Conservation (phyloP, 2,888 invertebrate genomes). For the Serripes groenlandicus region DNA sequence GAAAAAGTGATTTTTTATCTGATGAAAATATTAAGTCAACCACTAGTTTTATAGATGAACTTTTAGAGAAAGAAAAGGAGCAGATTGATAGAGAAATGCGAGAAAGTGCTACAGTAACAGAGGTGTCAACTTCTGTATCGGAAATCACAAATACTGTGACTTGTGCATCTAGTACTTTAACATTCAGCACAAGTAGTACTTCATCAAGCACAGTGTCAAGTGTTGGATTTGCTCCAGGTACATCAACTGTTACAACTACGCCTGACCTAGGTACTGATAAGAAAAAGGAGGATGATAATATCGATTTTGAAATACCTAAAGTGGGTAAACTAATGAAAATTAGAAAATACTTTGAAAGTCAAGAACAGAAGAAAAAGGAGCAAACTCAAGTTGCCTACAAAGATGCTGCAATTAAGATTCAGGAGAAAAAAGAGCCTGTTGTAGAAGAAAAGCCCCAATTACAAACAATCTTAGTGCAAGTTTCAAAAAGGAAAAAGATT, state of each 20-base stretch:
- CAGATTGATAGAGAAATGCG: constrained; percentile 60
- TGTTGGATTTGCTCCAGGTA: not conserved
- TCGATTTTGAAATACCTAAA: constrained; percentile 63
- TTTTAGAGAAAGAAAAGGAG: constrained; percentile 57
- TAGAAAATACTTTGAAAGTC: constrained; percentile 63
- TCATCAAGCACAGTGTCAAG: constrained; percentile 18
- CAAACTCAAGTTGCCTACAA: constrained; percentile 31
- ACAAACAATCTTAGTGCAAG: constrained; percentile 59
- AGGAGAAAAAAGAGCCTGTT: constrained; percentile 39
- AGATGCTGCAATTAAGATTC: constrained; percentile 48
- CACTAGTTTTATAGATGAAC: constrained; percentile 51
- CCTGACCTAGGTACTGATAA: not conserved
- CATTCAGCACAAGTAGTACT: constrained; percentile 13
- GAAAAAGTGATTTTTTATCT: constrained; percentile 36
- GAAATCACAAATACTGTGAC: not conserved
- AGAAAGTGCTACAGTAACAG: constrained; percentile 51
- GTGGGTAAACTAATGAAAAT: constrained; percentile 68
- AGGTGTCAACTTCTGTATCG: not conserved
- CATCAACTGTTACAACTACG: constrained; percentile 1
- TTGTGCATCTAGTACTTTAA: constrained; percentile 18
- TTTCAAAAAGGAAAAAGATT: constrained; percentile 63
- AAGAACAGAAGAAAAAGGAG: constrained; percentile 63
- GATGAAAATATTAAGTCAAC: constrained; percentile 47
- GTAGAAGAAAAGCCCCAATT: constrained; percentile 55
- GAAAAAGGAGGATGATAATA: constrained; percentile 55